Percentiles rank a stretch among this genome's conserved stretches.
Evolutionary conservation across 2,888 invertebrate species (phyloP).

Genomic region (Tyria jacobaeae): DNA sequence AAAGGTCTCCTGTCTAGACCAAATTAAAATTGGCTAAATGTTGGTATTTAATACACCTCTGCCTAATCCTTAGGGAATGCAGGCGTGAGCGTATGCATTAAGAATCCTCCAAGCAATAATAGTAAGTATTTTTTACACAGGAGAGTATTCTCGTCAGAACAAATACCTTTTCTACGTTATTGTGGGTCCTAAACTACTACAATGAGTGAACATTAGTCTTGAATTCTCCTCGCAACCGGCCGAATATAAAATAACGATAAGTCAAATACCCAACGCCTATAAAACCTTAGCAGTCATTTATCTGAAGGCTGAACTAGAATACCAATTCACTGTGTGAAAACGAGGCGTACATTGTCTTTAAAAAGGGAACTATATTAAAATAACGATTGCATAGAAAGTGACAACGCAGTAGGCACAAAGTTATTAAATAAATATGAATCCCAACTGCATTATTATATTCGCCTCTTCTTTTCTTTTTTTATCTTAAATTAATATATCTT

Average conservation of each 20-base stretch:
- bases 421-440: no score
- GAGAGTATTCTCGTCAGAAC: not conserved
- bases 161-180: not conserved
- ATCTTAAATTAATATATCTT: no score
- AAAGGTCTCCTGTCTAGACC: no score
- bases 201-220: conserved; percentile 25
- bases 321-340: conserved; percentile 23
- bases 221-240: conserved; percentile 20
- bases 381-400: not conserved
- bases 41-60: no score
- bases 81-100: no score
- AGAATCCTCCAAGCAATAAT: not conserved
- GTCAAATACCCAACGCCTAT: conserved; percentile 30
- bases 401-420: no score
- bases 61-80: no score
- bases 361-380: not conserved
- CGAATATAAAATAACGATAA: conserved; percentile 42
- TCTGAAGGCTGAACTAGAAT: conserved; percentile 32
- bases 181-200: not conserved
- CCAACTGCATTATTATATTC: no score
- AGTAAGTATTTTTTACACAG: not conserved
- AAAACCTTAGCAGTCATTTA: conserved; percentile 45
- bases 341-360: not conserved
- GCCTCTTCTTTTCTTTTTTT: no score
- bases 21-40: no score